Evolutionary conservation across 2,888 invertebrate genomes (phyloP), one percentile per base, ranked within the genome.

Genomic region (Mesorhabditis sp.): DNA sequence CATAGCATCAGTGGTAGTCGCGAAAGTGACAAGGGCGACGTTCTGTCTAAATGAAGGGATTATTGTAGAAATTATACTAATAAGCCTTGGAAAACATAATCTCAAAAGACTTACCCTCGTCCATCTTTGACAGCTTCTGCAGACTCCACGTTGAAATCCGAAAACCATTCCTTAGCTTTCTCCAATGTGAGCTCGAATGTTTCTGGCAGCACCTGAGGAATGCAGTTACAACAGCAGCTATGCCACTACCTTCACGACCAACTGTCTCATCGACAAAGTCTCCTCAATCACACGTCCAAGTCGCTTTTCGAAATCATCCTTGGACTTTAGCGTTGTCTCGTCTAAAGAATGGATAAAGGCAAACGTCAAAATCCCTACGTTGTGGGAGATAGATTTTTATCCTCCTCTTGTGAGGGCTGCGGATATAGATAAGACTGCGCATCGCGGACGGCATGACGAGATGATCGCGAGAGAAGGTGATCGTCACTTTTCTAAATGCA

Each of bases 361-460:
- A 58, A 13, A 10, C n/a, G 10, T 2, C n/a, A 13, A 13, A n/a
- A 58, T 58, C 58, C 58, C 2, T n/a, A 76, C 74, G 75, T 68
- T 79, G 76, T 41, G 79, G 79, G 6, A 79, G 70, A 64, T 73
- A 75, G 4, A 79, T 72, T 45, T 77, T 79, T 15, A 77, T 73
- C 62, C 77, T 62, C 28, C 79, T 66, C 5, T 72, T 70, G 45
- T 71, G 76, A 4, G 74, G 65, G 62, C 75, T 74, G 50, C 79
- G 67, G 45, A 76, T 69, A 50, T 76, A 79, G 10, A 79, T 72
- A 7, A 79, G 70, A 73, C 76, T 77, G 28, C 70, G 70, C 68
- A 77, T 65, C 4, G 76, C 79, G 43, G 75, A 72, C 7, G 68
- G 68, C 74, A 79, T 76, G 4, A 74, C 71, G 2, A 74, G 67